These are phyloP conservation scores for Sebastolobus alascanus DNA, from an alignment of 2,797 vertebrate species.

Conservation along the genomic window DNA sequence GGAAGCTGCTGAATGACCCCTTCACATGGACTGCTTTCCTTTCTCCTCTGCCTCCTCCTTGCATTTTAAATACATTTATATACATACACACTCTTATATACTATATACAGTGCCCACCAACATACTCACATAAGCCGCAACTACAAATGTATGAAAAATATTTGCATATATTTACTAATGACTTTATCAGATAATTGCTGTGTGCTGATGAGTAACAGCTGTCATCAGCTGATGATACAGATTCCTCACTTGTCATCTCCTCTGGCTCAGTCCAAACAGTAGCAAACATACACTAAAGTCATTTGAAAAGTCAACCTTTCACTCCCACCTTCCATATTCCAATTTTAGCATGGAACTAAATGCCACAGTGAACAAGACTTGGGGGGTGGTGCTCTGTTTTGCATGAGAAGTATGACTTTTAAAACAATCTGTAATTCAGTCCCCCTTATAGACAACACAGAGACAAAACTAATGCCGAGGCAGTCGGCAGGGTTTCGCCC, in stretches of 20 bases:
- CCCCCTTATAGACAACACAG: constrained; percentile 25
- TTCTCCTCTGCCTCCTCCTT: background rate
- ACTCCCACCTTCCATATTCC: constrained; percentile 7
- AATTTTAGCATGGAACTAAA: constrained; percentile 43
- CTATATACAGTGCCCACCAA: background rate
- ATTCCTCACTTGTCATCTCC: constrained; percentile 13
- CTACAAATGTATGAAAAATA: constrained; percentile 3
- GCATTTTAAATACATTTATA: background rate
- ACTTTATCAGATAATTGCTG: constrained; percentile 28
- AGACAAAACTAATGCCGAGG: constrained; percentile 29
- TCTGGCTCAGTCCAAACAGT: constrained; percentile 9
- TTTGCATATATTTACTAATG: constrained; percentile 32
- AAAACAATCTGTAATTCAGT: constrained; percentile 40
- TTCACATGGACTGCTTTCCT: constrained; percentile 3
- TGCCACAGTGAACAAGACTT: constrained; percentile 2
- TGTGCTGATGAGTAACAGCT: constrained; percentile 27
- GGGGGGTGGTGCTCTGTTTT: constrained; percentile 12
- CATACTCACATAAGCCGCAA: background rate
- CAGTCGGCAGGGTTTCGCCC: constrained; percentile 23
- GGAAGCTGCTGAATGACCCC: constrained; percentile 58
- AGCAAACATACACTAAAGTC: constrained; percentile 3
- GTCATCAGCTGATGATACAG: constrained; percentile 8
- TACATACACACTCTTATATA: background rate
- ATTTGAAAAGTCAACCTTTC: background rate
- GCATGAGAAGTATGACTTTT: constrained; percentile 35